Evolutionary conservation across 2,113 vertebrate genomes (phyloP).

Genomic region (Martes martes): DNA sequence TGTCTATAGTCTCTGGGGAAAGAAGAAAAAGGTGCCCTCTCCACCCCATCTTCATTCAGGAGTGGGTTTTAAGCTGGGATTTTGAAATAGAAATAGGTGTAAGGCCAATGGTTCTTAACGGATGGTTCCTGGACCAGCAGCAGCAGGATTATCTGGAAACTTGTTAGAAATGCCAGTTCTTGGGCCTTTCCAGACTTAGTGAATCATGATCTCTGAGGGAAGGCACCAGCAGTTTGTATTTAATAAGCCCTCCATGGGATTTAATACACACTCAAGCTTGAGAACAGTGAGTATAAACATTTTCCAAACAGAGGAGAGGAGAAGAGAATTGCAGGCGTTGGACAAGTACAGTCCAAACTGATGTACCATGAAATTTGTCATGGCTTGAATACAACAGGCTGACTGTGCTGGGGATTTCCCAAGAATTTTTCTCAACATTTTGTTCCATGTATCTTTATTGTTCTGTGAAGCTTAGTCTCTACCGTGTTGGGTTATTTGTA

Average conservation of each 20-base stretch:
- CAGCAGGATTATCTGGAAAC: neutral
- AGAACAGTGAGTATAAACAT: neutral
- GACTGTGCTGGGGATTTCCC: neutral
- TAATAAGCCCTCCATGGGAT: neutral
- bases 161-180: neutral
- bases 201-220: neutral
- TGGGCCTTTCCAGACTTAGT: neutral
- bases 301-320: neutral
- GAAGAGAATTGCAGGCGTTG: neutral
- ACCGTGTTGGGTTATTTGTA: neutral
- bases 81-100: neutral
- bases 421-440: slow-evolving; percentile 1
- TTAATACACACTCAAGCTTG: neutral
- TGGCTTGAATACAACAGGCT: neutral
- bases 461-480: neutral
- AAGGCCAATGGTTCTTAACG: neutral
- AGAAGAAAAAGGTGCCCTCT: neutral
- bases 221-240: neutral
- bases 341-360: neutral
- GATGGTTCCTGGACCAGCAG: neutral
- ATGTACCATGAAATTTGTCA: neutral
- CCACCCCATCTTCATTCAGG: neutral
- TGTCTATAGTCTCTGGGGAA: neutral
- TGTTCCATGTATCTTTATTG: neutral
- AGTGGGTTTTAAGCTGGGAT: neutral